Evolutionary conservation across 2,113 vertebrate genomes (phyloP), one percentile per base, ranked within the genome.

Genomic region (Tinamus guttatus): DNA sequence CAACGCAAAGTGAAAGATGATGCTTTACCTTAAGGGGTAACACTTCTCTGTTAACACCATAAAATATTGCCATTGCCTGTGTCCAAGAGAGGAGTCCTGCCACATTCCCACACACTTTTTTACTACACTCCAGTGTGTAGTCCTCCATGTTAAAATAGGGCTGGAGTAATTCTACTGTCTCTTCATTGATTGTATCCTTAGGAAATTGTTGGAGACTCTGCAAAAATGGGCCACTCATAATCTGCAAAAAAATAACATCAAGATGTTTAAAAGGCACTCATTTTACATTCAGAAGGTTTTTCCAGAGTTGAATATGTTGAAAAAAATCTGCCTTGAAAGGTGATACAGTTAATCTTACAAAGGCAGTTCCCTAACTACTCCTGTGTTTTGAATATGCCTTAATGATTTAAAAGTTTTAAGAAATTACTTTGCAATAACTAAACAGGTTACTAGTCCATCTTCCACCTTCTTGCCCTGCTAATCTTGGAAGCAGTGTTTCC

Each of bases 191-290:
- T 11, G 95, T 95, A 77, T 98, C 98, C 90, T 98, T 98, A 54
- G 98, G 96, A 90, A 98, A 98, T 67, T 98, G 97, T 95, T 98
- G 98, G 5, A 99, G 98, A 34, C 75, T 98, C 11, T 83, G 96
- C 93, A 99, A 67, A 89, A 99, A 99, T 1, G 98, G 87, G 7
- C 97, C 98, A 56, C 98, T 98, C 98, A 99, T 98, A 41, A 99
- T 93, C 99, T 99, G 95, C 59, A 97, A 97, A 95, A 95, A 24
- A 62, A 11, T 9, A 56, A 10, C 14, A 78, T 41, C 4, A 28
- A 9, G 52, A 27, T 45, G 36, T 52, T 73, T 62, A 74, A 0
- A 13, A 69, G 15, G 22, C 78, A 62, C 4, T 69, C 10, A n/a
- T 62, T 90, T 77, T 54, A 27, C 4, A 8, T 40, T 90, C 22